These are phyloP conservation scores for Agrochola macilenta DNA, from an alignment of 2,888 invertebrate species.

Conservation along the genomic window DNA sequence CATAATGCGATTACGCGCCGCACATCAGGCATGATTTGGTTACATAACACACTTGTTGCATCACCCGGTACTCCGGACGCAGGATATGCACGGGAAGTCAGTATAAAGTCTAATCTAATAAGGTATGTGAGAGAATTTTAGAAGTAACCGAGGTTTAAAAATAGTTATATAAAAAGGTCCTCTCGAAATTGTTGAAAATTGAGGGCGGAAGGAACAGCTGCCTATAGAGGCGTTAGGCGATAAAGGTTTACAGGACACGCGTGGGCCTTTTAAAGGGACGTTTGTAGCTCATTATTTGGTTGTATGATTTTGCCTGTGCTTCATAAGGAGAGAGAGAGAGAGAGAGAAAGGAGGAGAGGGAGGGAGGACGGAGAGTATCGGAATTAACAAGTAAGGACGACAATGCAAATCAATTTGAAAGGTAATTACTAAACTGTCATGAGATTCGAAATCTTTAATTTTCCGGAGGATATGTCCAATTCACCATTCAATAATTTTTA, in stretches of 20 bases:
- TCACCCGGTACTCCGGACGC: not conserved
- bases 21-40: conserved; percentile 15
- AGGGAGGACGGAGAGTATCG: no score
- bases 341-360: no score
- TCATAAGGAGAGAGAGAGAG: no score
- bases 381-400: not conserved
- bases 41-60: conserved; percentile 45
- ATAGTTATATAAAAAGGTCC: conserved; percentile 5
- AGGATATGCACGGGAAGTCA: not conserved
- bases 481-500: not conserved
- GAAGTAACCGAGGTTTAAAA: not conserved
- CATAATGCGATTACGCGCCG: conserved; percentile 5
- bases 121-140: not conserved
- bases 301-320: not conserved
- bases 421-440: not conserved
- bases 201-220: conserved; percentile 13
- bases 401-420: not conserved
- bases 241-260: conserved; percentile 23
- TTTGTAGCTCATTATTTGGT: conserved; percentile 2
- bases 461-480: not conserved
- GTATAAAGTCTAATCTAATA: not conserved
- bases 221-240: conserved; percentile 8
- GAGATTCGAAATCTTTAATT: not conserved
- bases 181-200: conserved; percentile 5
- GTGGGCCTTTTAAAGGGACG: not conserved